Conservation (phyloP, 2,888 invertebrate species). For the Dorcus hopei region DNA sequence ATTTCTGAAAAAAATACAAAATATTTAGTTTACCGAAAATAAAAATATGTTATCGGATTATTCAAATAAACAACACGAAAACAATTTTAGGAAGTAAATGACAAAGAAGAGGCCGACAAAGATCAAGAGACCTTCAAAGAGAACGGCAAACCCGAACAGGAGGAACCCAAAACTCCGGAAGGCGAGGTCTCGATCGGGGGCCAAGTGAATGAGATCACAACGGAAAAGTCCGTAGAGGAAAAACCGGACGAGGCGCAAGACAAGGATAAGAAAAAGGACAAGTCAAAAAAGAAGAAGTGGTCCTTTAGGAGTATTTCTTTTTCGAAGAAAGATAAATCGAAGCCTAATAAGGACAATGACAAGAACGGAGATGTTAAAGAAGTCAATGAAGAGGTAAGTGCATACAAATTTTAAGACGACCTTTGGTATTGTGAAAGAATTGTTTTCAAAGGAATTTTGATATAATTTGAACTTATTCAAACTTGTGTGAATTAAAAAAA, state of each 20-base stretch:
- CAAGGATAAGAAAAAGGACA: slow-evolving; percentile 42
- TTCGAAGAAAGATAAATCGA: slow-evolving; percentile 82
- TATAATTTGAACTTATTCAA: too few species aligned
- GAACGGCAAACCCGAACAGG: slow-evolving; percentile 44
- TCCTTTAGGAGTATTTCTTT: slow-evolving; percentile 85
- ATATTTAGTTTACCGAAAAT: too few species aligned
- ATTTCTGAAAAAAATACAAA: too few species aligned
- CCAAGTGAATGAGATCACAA: slow-evolving; percentile 47
- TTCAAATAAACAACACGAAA: background rate
- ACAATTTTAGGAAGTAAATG: slow-evolving; percentile 36
- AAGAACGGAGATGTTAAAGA: slow-evolving; percentile 59
- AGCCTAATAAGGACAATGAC: slow-evolving; percentile 66
- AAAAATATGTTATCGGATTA: too few species aligned
- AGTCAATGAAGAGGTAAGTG: slow-evolving; percentile 64
- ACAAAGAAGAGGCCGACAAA: slow-evolving; percentile 35
- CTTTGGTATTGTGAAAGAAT: too few species aligned
- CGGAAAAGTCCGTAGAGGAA: slow-evolving; percentile 38
- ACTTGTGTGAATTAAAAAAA: too few species aligned
- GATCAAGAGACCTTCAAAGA: slow-evolving; percentile 38
- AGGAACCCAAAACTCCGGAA: slow-evolving; percentile 42
- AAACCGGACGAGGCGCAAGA: slow-evolving; percentile 37
- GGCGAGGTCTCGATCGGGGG: slow-evolving; percentile 37
- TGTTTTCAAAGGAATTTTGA: too few species aligned
- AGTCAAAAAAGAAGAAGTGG: slow-evolving; percentile 82
- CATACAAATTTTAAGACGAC: background rate